phyloP scores from a whole-genome alignment of 2,113 vertebrate genomes.

The Ophiodon elongatus region DNA sequence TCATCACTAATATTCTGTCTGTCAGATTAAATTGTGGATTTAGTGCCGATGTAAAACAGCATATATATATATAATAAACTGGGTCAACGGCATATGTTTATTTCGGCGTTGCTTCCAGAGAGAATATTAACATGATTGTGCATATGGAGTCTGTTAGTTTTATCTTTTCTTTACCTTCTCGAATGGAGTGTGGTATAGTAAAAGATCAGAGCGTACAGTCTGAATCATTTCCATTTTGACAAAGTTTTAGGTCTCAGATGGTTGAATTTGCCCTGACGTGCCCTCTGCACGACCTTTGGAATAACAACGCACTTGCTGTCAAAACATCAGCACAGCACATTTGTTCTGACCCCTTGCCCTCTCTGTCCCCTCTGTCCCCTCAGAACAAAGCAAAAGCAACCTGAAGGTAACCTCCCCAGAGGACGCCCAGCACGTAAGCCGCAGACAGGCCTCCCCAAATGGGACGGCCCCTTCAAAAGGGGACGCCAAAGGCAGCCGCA shows the following conservation, averaged over 20 bases:
- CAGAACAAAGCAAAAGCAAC: slow-evolving; percentile 84
- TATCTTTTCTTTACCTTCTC: neutral
- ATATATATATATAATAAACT: slow-evolving; percentile 33
- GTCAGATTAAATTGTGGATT: slow-evolving; percentile 43
- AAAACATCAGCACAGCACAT: slow-evolving; percentile 28
- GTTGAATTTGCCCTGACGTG: slow-evolving; percentile 13
- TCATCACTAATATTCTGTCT: slow-evolving; percentile 45
- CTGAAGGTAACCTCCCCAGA: slow-evolving; percentile 82
- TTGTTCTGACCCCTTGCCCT: slow-evolving; percentile 39
- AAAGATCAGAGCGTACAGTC: neutral
- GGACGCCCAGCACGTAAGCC: slow-evolving; percentile 73
- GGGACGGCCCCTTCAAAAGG: slow-evolving; percentile 78
- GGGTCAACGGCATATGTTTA: slow-evolving; percentile 10
- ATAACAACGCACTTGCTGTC: slow-evolving; percentile 24
- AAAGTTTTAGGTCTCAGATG: neutral
- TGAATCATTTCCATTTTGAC: neutral
- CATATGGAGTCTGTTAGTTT: neutral
- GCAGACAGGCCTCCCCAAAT: slow-evolving; percentile 89
- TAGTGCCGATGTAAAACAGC: slow-evolving; percentile 33
- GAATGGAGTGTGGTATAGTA: neutral
- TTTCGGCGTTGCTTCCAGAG: slow-evolving; percentile 11
- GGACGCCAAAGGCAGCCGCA: slow-evolving; percentile 86
- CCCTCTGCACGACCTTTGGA: slow-evolving; percentile 31
- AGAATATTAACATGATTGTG: slow-evolving; percentile 20
- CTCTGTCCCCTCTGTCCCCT: slow-evolving; percentile 31